A percentile compares a stretch with the other conserved stretches of the same genome.
Conservation (phyloP, 2,113 vertebrate species). For the Ariopsis seemanni region DNA sequence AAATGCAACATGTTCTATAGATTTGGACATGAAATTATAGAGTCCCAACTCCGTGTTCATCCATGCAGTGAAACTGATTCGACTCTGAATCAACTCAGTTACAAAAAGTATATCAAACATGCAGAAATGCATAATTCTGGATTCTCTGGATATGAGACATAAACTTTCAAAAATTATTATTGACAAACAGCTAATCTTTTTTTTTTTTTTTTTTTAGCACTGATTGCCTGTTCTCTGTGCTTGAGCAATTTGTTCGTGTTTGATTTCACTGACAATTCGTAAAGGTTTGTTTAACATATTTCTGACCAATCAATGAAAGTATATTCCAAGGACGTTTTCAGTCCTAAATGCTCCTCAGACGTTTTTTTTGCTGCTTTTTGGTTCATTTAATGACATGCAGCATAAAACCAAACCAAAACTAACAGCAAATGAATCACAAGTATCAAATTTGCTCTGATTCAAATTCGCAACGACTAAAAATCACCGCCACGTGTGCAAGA, state of each 20-base stretch:
- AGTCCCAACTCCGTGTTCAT: too few species aligned
- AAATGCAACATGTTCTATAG: too few species aligned
- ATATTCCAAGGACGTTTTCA: not conserved
- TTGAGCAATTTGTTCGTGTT: not conserved
- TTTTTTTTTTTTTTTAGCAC: not conserved
- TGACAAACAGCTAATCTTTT: not conserved
- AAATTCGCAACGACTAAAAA: not conserved
- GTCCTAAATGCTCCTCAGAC: not conserved
- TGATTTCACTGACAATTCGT: not conserved
- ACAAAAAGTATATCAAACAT: not conserved
- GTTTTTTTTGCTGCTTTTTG: not conserved
- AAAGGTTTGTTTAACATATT: not conserved
- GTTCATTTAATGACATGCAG: not conserved
- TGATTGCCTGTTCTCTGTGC: not conserved
- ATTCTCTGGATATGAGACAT: not conserved
- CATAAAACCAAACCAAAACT: not conserved
- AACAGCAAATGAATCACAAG: not conserved
- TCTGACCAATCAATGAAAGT: not conserved
- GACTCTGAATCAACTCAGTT: not conserved
- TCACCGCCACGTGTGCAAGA: not conserved
- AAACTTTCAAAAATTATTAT: not conserved
- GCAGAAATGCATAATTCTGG: not conserved
- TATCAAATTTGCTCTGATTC: not conserved
- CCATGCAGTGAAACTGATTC: not conserved
- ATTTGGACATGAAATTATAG: too few species aligned